Evolutionary conservation across 2,888 invertebrate species (phyloP), one percentile per base, ranked within the genome.

Genomic region (Sceliomorpha sp.): DNA sequence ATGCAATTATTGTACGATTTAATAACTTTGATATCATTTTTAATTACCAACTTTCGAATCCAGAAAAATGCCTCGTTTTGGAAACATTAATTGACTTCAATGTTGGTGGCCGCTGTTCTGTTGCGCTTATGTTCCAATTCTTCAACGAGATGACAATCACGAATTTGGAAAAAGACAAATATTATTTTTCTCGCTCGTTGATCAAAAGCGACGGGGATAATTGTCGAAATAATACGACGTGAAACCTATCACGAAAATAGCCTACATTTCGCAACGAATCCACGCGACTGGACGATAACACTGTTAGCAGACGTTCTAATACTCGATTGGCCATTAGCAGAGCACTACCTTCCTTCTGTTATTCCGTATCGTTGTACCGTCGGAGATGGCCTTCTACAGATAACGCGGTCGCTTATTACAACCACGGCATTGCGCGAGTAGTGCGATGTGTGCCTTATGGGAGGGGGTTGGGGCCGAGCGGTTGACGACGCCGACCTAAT

Each of bases 341-440:
- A 48, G 64, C 60, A 50, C 40, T 24, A 48, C 55, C 59, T 36
- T 37, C 37, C 60, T 48, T 17, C 58, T 66, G 67, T 68, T 70
- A 69, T 69, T 68, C 55, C 59, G 24, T 70, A 66, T 72, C 70
- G 56, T 51, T 53, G 53, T 60, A 37, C 48, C 45, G 58, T 44
- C 60, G 45, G 67, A 70, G 72, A 74, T 74, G 70, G 69, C 68
- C 74, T 72, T 70, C 58, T 29, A 29, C 9, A 66, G 74, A 74
- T 74, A 70, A 47, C 48, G 39, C 37, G 60, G 56, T 37, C 68
- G 63, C 56, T 68, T 58, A 68, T 63, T 56, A 68, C 40, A 14
- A 9, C 40, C 39, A 10, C 10, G 9, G 44, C 17, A 36, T 37
- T 51, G 53, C 47, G 13, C 15, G 17, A 37, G n/a, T n/a, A n/a